These are phyloP conservation scores for Yponomeuta evonymella DNA, from an alignment of 2,888 invertebrate species.

Conservation along the genomic window DNA sequence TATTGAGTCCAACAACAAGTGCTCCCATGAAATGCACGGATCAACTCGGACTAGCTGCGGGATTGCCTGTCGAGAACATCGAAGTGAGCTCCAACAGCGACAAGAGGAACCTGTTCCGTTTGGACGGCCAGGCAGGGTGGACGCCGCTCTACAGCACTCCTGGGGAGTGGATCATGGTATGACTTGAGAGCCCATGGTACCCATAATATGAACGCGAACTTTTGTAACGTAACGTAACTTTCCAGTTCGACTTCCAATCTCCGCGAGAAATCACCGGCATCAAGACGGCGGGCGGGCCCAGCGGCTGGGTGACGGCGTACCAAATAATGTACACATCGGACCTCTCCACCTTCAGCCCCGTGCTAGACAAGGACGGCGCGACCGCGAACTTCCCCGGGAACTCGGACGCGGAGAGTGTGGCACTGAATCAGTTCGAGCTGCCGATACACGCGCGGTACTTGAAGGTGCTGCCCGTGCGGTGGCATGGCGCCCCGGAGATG, in stretches of 20 bases:
- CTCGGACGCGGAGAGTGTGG: slow-evolving; percentile 78
- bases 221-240: slow-evolving; percentile 7
- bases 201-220: slow-evolving; percentile 13
- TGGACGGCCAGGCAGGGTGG: slow-evolving; percentile 78
- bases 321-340: slow-evolving; percentile 84
- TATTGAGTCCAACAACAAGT: slow-evolving; percentile 27
- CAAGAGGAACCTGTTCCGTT: slow-evolving; percentile 53
- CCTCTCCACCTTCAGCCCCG: slow-evolving; percentile 81
- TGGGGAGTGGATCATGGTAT: slow-evolving; percentile 82
- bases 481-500: slow-evolving; percentile 84
- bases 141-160: slow-evolving; percentile 80
- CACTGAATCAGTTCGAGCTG: slow-evolving; percentile 80
- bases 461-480: slow-evolving; percentile 82
- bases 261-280: slow-evolving; percentile 87
- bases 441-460: slow-evolving; percentile 84
- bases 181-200: slow-evolving; percentile 17
- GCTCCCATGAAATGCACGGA: slow-evolving; percentile 77
- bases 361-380: slow-evolving; percentile 73
- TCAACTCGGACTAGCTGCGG: slow-evolving; percentile 82
- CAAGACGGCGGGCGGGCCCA: slow-evolving; percentile 81
- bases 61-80: slow-evolving; percentile 80
- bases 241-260: slow-evolving; percentile 84
- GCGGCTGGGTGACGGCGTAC: slow-evolving; percentile 86
- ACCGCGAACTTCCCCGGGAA: slow-evolving; percentile 82
- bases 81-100: slow-evolving; percentile 78